These are phyloP conservation scores for Andrena haemorrhoa DNA, from an alignment of 2,888 invertebrate species.

Conservation along the genomic window DNA sequence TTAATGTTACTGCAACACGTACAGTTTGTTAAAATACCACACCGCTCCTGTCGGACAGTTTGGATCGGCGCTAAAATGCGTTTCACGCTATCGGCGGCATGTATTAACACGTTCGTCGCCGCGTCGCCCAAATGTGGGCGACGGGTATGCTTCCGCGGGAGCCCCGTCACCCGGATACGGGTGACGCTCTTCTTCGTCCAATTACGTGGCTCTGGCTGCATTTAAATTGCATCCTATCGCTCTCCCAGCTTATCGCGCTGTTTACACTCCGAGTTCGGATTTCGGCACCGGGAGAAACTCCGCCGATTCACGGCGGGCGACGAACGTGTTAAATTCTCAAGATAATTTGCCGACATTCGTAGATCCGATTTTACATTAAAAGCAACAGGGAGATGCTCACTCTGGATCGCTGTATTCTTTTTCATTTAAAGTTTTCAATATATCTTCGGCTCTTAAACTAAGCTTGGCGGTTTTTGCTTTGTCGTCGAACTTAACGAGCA, in stretches of 20 bases:
- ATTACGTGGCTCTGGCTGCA: no score
- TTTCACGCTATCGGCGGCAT: neutral
- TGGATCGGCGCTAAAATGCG: conserved; percentile 3
- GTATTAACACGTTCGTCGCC: no score
- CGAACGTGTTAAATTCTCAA: no score
- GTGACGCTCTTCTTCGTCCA: no score
- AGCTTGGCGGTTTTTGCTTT: conserved; percentile 93
- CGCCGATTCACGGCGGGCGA: no score
- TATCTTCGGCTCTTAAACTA: conserved; percentile 92
- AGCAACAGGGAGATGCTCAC: conserved; percentile 84
- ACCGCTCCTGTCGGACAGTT: conserved; percentile 3
- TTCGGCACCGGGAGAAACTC: no score
- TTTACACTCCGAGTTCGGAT: no score
- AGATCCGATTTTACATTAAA: neutral
- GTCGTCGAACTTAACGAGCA: conserved; percentile 97
- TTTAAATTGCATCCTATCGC: no score
- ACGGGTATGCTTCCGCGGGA: no score
- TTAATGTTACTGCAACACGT: conserved; percentile 87
- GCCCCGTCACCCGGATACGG: no score
- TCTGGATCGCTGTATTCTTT: conserved; percentile 92
- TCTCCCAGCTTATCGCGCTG: no score
- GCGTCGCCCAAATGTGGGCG: no score
- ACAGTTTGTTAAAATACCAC: conserved; percentile 21
- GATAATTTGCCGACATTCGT: neutral
- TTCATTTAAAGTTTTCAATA: conserved; percentile 92